Evolutionary conservation across 2,888 invertebrate genomes (phyloP).

Genomic region (Hydraecia micacea): DNA sequence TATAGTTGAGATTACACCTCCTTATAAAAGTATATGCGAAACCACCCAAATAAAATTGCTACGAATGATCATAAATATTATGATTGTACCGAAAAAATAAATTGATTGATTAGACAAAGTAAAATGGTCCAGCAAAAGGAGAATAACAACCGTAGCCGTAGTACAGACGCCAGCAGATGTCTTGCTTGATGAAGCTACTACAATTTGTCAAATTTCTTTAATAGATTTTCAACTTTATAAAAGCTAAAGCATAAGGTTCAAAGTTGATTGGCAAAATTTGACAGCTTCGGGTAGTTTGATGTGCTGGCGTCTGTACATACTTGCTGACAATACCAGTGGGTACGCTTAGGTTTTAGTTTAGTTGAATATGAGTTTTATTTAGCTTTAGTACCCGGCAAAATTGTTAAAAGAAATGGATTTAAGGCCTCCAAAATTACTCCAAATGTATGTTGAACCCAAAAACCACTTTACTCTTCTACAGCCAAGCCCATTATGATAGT

Average conservation of each 20-base stretch:
- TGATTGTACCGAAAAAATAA: neutral
- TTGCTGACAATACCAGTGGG: neutral
- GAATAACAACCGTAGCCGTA: neutral
- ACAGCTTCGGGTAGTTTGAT: too few species aligned
- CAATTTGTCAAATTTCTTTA: too few species aligned
- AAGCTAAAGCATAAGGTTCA: too few species aligned
- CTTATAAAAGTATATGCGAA: neutral
- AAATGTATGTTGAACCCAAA: neutral
- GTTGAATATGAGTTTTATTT: neutral
- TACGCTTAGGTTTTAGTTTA: neutral
- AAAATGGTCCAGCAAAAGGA: neutral
- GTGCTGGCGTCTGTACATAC: neutral
- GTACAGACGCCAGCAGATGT: too few species aligned
- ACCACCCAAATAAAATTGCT: neutral
- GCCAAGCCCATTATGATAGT: neutral
- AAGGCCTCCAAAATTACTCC: neutral
- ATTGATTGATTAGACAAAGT: conserved; percentile 11
- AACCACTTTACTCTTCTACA: neutral
- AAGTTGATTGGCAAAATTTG: too few species aligned
- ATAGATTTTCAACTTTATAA: too few species aligned
- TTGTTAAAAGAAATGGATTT: neutral
- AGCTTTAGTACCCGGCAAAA: neutral
- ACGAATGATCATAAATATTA: neutral
- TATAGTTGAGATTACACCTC: neutral
- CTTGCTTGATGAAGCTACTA: too few species aligned